Percentiles rank a stretch among this genome's conserved stretches.
phyloP scores from a whole-genome alignment of 2,113 vertebrate genomes.

The Aplodontia rufa region DNA sequence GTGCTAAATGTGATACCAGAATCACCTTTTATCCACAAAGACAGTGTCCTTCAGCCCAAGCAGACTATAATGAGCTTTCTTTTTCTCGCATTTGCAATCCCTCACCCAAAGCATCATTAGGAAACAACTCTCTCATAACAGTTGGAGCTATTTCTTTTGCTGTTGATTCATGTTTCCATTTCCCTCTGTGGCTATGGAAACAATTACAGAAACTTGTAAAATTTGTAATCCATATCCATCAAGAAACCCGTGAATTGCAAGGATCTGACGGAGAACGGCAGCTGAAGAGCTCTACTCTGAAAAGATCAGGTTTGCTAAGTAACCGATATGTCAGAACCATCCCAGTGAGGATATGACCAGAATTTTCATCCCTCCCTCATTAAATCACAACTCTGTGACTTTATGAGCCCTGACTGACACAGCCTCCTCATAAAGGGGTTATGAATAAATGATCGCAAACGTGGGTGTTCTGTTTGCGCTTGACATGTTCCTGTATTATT shows the following conservation, averaged over 20 bases:
- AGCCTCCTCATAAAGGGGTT: constrained; percentile 66
- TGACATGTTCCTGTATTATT: constrained; percentile 36
- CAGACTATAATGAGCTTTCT: constrained; percentile 70
- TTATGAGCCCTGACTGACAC: constrained; percentile 79
- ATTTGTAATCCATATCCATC: constrained; percentile 30
- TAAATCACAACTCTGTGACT: constrained; percentile 83
- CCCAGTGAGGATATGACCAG: constrained; percentile 77
- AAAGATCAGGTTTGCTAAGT: constrained; percentile 76
- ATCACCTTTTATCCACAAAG: constrained; percentile 72
- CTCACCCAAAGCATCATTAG: constrained; percentile 64
- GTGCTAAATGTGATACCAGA: constrained; percentile 50
- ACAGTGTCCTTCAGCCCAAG: constrained; percentile 63
- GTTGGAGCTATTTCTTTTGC: constrained; percentile 28
- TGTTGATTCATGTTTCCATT: constrained; percentile 41
- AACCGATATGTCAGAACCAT: constrained; percentile 77
- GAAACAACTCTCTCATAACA: constrained; percentile 15
- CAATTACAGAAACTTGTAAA: not conserved
- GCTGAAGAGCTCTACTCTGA: constrained; percentile 70
- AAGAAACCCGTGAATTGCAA: constrained; percentile 66
- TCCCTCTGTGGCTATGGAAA: constrained; percentile 31
- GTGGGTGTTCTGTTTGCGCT: not conserved
- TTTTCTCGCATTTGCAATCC: constrained; percentile 58
- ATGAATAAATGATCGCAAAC: constrained; percentile 69
- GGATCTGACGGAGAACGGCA: constrained; percentile 64
- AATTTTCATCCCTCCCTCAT: constrained; percentile 84